Percentiles rank a stretch among this genome's conserved stretches.
These are phyloP conservation scores for Scaptomyza cyrtandrae DNA, from an alignment of 2,888 invertebrate species.

Conservation along the genomic window DNA sequence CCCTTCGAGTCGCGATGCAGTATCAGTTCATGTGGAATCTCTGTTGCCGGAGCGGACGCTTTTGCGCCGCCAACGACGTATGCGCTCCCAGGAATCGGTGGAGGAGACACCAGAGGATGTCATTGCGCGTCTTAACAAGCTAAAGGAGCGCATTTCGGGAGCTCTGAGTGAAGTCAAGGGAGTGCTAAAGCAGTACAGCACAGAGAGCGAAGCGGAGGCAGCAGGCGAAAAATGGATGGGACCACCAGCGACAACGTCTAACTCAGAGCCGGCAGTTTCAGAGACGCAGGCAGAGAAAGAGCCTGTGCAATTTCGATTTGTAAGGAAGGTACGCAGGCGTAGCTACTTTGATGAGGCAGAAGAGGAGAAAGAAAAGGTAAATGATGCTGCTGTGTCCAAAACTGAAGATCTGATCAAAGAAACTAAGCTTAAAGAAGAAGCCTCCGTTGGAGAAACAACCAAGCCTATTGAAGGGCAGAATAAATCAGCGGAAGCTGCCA, in stretches of 20 bases:
- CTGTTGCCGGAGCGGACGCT: conserved; percentile 75
- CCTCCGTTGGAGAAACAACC: neutral
- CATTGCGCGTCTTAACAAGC: conserved; percentile 80
- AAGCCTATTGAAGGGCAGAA: neutral
- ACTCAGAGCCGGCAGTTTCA: conserved; percentile 4
- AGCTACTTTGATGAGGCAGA: conserved; percentile 80
- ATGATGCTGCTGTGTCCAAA: conserved; percentile 1
- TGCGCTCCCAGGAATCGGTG: conserved; percentile 69
- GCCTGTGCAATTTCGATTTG: conserved; percentile 81
- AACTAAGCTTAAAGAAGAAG: neutral
- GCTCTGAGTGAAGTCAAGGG: conserved; percentile 83
- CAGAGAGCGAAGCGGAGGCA: conserved; percentile 74
- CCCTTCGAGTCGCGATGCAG: conserved; percentile 54
- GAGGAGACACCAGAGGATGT: conserved; percentile 78
- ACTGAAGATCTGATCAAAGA: neutral
- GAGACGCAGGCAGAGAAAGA: neutral
- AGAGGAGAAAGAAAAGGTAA: conserved; percentile 50
- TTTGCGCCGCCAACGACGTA: conserved; percentile 77
- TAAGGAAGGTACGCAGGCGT: conserved; percentile 80
- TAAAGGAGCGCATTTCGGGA: conserved; percentile 82
- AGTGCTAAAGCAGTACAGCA: conserved; percentile 83
- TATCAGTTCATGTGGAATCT: conserved; percentile 58
- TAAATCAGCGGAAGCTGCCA: neutral
- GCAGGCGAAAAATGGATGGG: conserved; percentile 47
- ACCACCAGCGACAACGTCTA: conserved; percentile 6